Conservation (phyloP, 2,797 vertebrate species). For the Bryconaethiops microstoma region DNA sequence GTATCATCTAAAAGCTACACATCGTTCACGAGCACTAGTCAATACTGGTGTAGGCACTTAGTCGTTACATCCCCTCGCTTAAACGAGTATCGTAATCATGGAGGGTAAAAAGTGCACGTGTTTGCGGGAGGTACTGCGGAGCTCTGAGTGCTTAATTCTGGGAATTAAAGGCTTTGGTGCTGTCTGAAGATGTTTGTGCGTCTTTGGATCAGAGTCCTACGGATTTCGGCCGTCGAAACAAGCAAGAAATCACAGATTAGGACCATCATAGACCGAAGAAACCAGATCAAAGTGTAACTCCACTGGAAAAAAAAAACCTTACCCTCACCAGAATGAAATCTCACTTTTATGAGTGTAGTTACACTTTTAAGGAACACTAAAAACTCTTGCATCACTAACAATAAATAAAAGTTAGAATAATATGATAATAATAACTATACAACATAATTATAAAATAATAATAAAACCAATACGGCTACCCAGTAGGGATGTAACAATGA, state of each 20-base stretch:
- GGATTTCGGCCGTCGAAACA: not conserved
- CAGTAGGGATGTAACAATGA: too few species aligned
- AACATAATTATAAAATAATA: too few species aligned
- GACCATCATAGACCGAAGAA: not conserved
- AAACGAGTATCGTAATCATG: slow-evolving; percentile 20
- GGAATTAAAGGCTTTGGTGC: slow-evolving; percentile 44
- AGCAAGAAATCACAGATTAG: not conserved
- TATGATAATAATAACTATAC: not conserved
- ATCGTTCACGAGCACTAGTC: slow-evolving; percentile 26
- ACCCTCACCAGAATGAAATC: not conserved
- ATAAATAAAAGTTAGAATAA: not conserved
- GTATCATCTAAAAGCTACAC: slow-evolving; percentile 26
- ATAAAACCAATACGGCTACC: too few species aligned
- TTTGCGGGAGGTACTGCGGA: slow-evolving; percentile 44
- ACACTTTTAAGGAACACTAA: slow-evolving; percentile 3
- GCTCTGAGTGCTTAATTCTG: not conserved
- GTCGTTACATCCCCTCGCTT: slow-evolving; percentile 23
- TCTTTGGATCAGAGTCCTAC: slow-evolving; percentile 37
- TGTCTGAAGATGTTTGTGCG: slow-evolving; percentile 11
- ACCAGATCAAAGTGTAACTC: not conserved
- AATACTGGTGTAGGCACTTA: slow-evolving; percentile 56
- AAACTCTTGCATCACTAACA: not conserved
- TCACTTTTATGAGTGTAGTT: not conserved
- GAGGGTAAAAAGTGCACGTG: slow-evolving; percentile 47
- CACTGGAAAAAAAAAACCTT: not conserved